These are phyloP conservation scores for Diprion similis DNA, from an alignment of 1,140 invertebrate genomes.

Conservation along the genomic window DNA sequence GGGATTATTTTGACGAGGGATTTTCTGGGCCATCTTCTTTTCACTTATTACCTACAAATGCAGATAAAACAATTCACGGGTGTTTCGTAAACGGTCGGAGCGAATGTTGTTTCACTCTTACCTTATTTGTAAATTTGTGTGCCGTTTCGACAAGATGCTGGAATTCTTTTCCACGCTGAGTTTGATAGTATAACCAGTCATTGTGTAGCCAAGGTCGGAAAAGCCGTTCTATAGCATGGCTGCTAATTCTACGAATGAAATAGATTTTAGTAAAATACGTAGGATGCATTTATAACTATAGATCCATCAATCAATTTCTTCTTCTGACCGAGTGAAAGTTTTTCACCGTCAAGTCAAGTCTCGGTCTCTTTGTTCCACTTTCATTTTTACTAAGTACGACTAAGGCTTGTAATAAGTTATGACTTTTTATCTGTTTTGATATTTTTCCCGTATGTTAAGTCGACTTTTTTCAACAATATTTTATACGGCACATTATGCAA, in stretches of 20 bases:
- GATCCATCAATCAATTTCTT: background rate
- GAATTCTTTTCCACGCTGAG: slow-evolving; percentile 41
- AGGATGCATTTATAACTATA: slow-evolving; percentile 14
- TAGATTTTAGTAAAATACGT: slow-evolving; percentile 23
- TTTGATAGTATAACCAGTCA: slow-evolving; percentile 38
- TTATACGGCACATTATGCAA: background rate
- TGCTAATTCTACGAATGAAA: slow-evolving; percentile 37
- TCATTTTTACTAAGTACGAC: background rate
- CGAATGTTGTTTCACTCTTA: slow-evolving; percentile 36
- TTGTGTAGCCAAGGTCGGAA: slow-evolving; percentile 43
- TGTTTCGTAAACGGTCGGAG: background rate
- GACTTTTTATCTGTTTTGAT: background rate
- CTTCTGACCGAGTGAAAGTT: background rate
- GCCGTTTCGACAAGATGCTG: slow-evolving; percentile 39
- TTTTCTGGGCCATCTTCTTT: background rate
- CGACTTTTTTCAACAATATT: background rate
- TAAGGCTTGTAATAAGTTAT: too few relatives aligned
- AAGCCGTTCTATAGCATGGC: slow-evolving; percentile 36
- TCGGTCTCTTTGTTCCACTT: background rate
- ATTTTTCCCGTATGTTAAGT: background rate
- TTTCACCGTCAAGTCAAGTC: too few relatives aligned
- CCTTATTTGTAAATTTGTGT: slow-evolving; percentile 44
- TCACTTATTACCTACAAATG: background rate
- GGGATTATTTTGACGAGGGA: slow-evolving; percentile 11
- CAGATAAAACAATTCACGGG: background rate